A percentile compares a stretch with the other conserved stretches of the same genome.
These are phyloP conservation scores for Alethe diademata DNA, from an alignment of 2,113 vertebrate genomes.

Conservation along the genomic window DNA sequence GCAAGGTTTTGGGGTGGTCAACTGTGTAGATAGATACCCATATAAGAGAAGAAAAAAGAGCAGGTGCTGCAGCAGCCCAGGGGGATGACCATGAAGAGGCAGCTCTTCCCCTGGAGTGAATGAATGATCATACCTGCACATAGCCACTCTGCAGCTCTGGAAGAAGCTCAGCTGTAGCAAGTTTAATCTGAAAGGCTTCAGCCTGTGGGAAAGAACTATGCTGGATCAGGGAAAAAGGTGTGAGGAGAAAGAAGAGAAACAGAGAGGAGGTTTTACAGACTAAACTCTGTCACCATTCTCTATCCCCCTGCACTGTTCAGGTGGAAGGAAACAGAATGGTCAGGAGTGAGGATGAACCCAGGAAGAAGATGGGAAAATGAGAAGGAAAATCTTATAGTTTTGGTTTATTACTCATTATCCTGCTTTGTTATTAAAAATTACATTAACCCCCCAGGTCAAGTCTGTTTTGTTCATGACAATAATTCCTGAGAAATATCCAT, in stretches of 20 bases:
- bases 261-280: background rate
- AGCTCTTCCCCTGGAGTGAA: background rate
- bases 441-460: background rate
- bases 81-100: background rate
- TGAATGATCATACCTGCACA: background rate
- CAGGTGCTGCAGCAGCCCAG: background rate
- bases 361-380: background rate
- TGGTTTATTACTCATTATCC: background rate
- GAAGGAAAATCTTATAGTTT: background rate
- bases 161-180: background rate
- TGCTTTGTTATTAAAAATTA: background rate
- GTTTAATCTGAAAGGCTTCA: background rate
- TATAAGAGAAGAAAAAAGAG: background rate
- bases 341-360: background rate
- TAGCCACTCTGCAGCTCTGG: background rate
- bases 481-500: background rate
- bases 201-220: background rate
- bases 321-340: background rate
- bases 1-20: background rate
- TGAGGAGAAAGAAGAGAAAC: background rate
- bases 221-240: background rate
- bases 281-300: fast-evolving
- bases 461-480: background rate
- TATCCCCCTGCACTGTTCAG: fast-evolving
- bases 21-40: background rate